These are phyloP conservation scores for Cyphomyrmex costatus DNA, from an alignment of 1,140 invertebrate genomes.

Conservation along the genomic window DNA sequence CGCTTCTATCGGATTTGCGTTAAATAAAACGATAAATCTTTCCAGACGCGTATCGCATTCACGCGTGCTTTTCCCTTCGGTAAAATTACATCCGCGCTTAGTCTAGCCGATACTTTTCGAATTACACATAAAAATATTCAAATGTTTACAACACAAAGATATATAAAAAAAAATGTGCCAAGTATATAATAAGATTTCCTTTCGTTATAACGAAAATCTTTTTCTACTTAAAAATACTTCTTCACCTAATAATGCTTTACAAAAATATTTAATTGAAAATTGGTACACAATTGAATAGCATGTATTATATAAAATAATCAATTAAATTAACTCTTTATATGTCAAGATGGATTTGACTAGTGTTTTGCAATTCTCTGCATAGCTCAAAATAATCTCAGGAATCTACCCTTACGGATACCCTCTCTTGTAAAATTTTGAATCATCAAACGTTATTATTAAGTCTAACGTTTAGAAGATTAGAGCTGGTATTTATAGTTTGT, in stretches of 20 bases:
- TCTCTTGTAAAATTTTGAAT: too few relatives aligned
- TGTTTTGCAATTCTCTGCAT: too few relatives aligned
- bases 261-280: slow-evolving; percentile 5
- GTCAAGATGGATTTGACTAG: too few relatives aligned
- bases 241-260: not conserved
- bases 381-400: too few relatives aligned
- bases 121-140: slow-evolving; percentile 4
- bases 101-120: not conserved
- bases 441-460: too few relatives aligned
- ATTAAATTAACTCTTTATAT: not conserved
- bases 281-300: too few relatives aligned
- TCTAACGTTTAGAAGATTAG: too few relatives aligned
- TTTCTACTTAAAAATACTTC: not conserved
- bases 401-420: too few relatives aligned
- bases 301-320: too few relatives aligned
- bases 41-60: not conserved
- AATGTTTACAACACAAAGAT: not conserved
- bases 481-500: too few relatives aligned
- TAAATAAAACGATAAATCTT: slow-evolving; percentile 32
- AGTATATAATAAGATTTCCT: too few relatives aligned
- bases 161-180: too few relatives aligned
- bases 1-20: slow-evolving; percentile 26
- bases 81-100: slow-evolving; percentile 13
- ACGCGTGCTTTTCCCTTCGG: not conserved
- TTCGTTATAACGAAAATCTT: not conserved